Conservation (phyloP, 1,140 invertebrate species). For the Antheraea pernyi region DNA sequence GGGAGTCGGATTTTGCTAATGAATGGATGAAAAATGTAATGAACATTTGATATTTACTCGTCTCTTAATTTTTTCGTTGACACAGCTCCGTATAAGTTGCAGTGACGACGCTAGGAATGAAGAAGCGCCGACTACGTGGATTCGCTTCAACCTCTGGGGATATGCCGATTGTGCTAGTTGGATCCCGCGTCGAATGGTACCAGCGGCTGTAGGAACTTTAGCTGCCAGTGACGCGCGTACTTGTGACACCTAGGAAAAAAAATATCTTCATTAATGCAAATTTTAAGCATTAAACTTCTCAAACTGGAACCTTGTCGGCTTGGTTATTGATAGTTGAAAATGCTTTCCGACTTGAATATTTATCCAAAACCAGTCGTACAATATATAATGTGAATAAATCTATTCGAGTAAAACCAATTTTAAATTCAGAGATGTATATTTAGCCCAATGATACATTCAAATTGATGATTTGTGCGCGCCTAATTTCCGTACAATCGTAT, state of each 20-base stretch:
- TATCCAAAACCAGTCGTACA: not conserved
- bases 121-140: constrained; percentile 83
- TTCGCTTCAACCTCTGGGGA: constrained; percentile 81
- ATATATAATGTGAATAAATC: no score
- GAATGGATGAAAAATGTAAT: no score
- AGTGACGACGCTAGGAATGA: constrained; percentile 79
- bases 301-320: not conserved
- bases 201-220: constrained; percentile 56
- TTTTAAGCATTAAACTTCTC: not conserved
- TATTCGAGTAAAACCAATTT: no score
- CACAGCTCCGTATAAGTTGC: constrained; percentile 79
- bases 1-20: no score
- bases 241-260: constrained; percentile 41
- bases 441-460: not conserved
- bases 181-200: constrained; percentile 66
- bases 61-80: constrained; percentile 82
- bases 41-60: constrained; percentile 62
- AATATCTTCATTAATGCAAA: not conserved
- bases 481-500: not conserved
- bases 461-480: not conserved
- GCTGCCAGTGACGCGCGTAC: constrained; percentile 57
- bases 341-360: not conserved
- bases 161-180: constrained; percentile 80
- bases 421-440: no score
- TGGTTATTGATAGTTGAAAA: not conserved